phyloP scores from a whole-genome alignment of 2,888 invertebrate species.

The Lasioglossum vierecki region DNA sequence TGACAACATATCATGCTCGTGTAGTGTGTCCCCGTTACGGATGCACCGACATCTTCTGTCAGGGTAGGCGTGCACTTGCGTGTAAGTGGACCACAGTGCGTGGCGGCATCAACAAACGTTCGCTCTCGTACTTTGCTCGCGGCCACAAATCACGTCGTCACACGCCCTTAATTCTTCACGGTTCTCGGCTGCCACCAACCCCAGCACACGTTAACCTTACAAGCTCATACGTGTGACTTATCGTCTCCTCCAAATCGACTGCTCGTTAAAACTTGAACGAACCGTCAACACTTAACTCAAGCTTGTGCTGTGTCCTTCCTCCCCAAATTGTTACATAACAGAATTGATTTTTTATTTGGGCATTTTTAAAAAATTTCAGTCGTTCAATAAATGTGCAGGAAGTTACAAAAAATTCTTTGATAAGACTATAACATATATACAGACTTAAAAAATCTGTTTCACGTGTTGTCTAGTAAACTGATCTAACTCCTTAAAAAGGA shows the following conservation, averaged over 20 bases:
- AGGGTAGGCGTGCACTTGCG: conserved; percentile 55
- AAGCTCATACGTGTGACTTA: conserved; percentile 37
- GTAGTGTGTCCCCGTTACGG: conserved; percentile 60
- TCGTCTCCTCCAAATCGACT: conserved; percentile 39
- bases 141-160: conserved; percentile 66
- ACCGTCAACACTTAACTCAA: background rate
- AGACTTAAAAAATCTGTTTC: background rate
- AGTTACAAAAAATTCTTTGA: no score
- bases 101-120: conserved; percentile 60
- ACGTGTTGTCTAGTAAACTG: background rate
- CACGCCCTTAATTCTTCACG: conserved; percentile 66
- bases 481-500: no score
- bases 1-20: conserved; percentile 70
- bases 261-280: conserved; percentile 48
- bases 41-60: conserved; percentile 37
- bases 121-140: conserved; percentile 58
- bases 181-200: conserved; percentile 60
- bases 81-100: conserved; percentile 54
- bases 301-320: background rate
- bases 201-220: conserved; percentile 43
- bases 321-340: background rate
- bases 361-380: no score
- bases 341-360: no score
- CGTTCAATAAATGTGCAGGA: no score
- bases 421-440: no score